Evolutionary conservation across 1,140 invertebrate genomes (phyloP).

Genomic region (Bombus huntii): DNA sequence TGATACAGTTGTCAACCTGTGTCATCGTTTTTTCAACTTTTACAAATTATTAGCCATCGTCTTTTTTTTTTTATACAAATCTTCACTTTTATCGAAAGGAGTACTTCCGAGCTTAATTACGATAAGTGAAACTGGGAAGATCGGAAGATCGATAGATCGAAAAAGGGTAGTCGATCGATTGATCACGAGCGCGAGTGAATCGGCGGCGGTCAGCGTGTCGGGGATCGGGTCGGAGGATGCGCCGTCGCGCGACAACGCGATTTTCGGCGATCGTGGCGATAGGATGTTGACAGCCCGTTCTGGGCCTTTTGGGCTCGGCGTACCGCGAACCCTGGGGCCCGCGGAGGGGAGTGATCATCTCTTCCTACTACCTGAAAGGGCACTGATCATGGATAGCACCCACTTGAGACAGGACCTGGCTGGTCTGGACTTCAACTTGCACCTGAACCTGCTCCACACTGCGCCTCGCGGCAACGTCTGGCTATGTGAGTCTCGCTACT

Average conservation of each 20-base stretch:
- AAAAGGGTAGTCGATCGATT: not conserved
- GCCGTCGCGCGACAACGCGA: conserved; percentile 61
- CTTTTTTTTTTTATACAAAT: too few species aligned
- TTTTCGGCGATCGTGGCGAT: conserved; percentile 42
- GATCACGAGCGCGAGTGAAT: not conserved
- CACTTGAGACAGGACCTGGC: conserved; percentile 84
- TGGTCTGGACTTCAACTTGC: conserved; percentile 84
- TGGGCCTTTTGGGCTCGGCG: conserved; percentile 76
- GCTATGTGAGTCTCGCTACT: conserved; percentile 83
- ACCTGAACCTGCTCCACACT: conserved; percentile 83
- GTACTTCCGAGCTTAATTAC: not conserved
- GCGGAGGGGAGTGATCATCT: conserved; percentile 85
- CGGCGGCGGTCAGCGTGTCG: conserved; percentile 61
- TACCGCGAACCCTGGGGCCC: conserved; percentile 78
- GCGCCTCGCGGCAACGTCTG: conserved; percentile 85
- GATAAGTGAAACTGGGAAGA: not conserved
- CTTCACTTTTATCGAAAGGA: not conserved
- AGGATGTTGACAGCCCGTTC: conserved; percentile 79
- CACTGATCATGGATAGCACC: conserved; percentile 85
- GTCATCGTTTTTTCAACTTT: not conserved
- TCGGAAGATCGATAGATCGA: not conserved
- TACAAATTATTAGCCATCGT: not conserved
- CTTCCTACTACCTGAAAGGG: conserved; percentile 84
- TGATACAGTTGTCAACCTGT: not conserved
- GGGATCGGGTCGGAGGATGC: conserved; percentile 63